phyloP scores from a whole-genome alignment of 2,113 vertebrate species.

The Lynx canadensis region DNA sequence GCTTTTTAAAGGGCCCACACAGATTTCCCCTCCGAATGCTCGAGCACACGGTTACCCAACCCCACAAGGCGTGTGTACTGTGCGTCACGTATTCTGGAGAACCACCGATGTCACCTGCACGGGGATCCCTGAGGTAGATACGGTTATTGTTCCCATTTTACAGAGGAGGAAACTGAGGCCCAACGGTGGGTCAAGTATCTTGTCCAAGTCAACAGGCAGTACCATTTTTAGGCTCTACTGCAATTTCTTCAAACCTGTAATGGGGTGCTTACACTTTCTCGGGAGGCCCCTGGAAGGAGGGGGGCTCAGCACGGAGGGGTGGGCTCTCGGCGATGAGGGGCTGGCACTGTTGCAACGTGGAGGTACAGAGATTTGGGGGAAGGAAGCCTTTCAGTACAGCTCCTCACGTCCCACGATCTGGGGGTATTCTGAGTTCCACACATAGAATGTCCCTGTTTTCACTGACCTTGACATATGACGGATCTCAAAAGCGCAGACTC shows the following conservation, averaged over 20 bases:
- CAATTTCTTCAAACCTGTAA: background rate
- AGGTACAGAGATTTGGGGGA: background rate
- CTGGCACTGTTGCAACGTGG: too few relatives aligned
- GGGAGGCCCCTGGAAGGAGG: background rate
- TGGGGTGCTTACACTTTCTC: background rate
- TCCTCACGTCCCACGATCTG: background rate
- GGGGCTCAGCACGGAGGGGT: background rate
- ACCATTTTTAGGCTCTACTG: background rate
- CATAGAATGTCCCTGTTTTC: background rate
- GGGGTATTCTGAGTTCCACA: background rate
- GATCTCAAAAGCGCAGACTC: background rate
- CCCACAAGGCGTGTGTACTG: background rate
- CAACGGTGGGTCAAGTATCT: background rate
- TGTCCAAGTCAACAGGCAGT: background rate
- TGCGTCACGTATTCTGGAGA: background rate
- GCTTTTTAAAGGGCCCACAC: conserved; percentile 62
- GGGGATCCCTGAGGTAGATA: background rate
- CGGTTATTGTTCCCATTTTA: background rate
- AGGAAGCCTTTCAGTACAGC: background rate
- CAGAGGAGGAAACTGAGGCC: background rate
- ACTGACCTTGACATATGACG: background rate
- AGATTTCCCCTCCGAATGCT: background rate
- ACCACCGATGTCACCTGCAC: background rate
- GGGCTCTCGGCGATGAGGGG: background rate
- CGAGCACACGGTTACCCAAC: background rate